These are phyloP conservation scores for Paralichthys olivaceus DNA, from an alignment of 2,113 vertebrate species.

Conservation along the genomic window DNA sequence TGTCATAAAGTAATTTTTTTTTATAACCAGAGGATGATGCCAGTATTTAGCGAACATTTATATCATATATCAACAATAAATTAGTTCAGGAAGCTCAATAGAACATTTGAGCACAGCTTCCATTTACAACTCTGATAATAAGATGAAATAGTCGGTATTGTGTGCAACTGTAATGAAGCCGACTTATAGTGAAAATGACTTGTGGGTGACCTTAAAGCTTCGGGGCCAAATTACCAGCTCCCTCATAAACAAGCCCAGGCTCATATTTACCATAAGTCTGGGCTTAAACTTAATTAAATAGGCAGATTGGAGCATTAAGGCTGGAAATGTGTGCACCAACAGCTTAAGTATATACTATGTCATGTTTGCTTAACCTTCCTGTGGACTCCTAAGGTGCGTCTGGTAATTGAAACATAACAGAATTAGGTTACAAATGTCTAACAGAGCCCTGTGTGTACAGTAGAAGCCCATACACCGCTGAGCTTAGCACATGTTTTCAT, in stretches of 20 bases:
- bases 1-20: neutral
- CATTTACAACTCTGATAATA: constrained; percentile 48
- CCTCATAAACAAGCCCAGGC: constrained; percentile 57
- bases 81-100: neutral
- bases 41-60: neutral
- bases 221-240: constrained; percentile 52
- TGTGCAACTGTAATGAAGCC: constrained; percentile 40
- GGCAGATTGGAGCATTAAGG: constrained; percentile 67
- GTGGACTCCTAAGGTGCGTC: constrained; percentile 80
- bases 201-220: constrained; percentile 65
- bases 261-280: constrained; percentile 66
- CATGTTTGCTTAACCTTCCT: constrained; percentile 85
- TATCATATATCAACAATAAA: neutral
- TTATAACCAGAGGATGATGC: neutral
- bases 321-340: constrained; percentile 62
- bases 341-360: constrained; percentile 62
- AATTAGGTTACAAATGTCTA: constrained; percentile 83
- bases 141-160: constrained; percentile 26
- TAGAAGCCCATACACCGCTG: constrained; percentile 71
- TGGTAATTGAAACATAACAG: constrained; percentile 85
- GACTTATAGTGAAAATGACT: constrained; percentile 48
- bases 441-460: constrained; percentile 80
- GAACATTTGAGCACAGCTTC: constrained; percentile 23
- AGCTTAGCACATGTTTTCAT: constrained; percentile 83
- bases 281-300: constrained; percentile 77